Percentiles rank a stretch among this genome's conserved stretches.
Evolutionary conservation across 2,888 invertebrate genomes (phyloP).

Genomic region (Conchocele bisecta): DNA sequence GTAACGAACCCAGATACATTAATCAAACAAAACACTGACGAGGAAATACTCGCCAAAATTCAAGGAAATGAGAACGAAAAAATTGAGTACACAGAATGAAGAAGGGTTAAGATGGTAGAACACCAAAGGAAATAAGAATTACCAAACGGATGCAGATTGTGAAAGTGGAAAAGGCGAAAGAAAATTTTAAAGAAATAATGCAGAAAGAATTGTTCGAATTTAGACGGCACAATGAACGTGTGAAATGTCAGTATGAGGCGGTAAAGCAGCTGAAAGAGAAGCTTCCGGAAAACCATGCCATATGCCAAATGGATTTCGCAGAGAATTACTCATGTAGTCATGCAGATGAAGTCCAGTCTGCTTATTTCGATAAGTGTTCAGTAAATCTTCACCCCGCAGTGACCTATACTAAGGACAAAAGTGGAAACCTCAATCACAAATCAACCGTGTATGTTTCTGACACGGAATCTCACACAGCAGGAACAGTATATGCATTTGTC

Average conservation of each 20-base stretch:
- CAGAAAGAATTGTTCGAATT: conserved; percentile 8
- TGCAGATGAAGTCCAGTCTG: conserved; percentile 39
- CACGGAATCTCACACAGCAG: conserved; percentile 17
- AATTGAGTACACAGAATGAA: conserved; percentile 31
- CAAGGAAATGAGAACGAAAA: neutral
- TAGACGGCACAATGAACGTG: conserved; percentile 16
- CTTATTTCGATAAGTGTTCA: conserved; percentile 35
- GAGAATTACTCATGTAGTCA: conserved; percentile 36
- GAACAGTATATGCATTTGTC: conserved; percentile 25
- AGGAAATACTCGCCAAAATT: neutral
- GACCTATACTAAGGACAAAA: neutral
- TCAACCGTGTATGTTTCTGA: conserved; percentile 30
- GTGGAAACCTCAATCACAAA: neutral
- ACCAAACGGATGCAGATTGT: conserved; percentile 31
- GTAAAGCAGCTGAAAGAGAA: conserved; percentile 11
- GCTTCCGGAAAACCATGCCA: conserved; percentile 22
- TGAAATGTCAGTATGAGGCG: conserved; percentile 27
- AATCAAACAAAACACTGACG: neutral
- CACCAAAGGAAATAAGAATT: conserved; percentile 17
- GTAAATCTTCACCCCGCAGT: conserved; percentile 19
- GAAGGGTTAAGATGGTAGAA: conserved; percentile 18
- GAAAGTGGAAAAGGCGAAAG: conserved; percentile 20
- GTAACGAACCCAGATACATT: conserved; percentile 18
- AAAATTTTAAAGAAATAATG: conserved; percentile 28
- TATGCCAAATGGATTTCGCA: conserved; percentile 38